Base-by-base conservation (phyloP, 2,113 vertebrate species). In the Notothenia rossii region DNA sequence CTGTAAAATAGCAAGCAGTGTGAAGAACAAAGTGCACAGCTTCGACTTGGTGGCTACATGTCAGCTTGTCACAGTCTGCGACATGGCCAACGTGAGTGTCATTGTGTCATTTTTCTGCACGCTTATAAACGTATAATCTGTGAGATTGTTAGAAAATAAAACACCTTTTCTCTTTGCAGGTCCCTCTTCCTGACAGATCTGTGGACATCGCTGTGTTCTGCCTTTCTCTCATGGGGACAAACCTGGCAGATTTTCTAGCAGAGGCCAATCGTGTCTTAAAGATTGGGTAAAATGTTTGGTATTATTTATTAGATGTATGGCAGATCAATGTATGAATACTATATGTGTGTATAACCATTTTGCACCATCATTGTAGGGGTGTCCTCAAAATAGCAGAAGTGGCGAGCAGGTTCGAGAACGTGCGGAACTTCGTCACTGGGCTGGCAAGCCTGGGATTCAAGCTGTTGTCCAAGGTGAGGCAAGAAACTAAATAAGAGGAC, bases 151-250 rank as follows among this genome's bases (percentile, higher is more conserved):
- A 4, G 29, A 10, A 55, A 81, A 53, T 25, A 33, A 53, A 7
- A 1, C 13, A 1, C 2, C 0, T 17, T 36, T 2, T 55, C 5
- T 70, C 1, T 49, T 22, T n/a, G 73, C 86, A 99, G 98, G 97
- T 99, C 18, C 98, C 97, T 0, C 93, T 99, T 25, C 68, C 36
- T 0, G 95, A 93, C 1, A 67, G 82, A 46, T 96, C 95, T 0
- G 96, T 99, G 72, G 96, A 98, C 10, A 91, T 99, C 15, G 96
- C 92, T 0, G 97, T 99, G 71, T 99, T 99, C 93, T 99, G 98
- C 84, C 95, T 99, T 29, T 97, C 98, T 0, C 94, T 99, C 79
- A 99, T 99, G 98, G 97, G 97, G 63, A 99, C 96, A 71, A 99
- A 99, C 83, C 94, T 98, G 72, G 75, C 80, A 15, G 97, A 99